phyloP scores from a whole-genome alignment of 2,888 invertebrate genomes.

The Apodemia mormo region DNA sequence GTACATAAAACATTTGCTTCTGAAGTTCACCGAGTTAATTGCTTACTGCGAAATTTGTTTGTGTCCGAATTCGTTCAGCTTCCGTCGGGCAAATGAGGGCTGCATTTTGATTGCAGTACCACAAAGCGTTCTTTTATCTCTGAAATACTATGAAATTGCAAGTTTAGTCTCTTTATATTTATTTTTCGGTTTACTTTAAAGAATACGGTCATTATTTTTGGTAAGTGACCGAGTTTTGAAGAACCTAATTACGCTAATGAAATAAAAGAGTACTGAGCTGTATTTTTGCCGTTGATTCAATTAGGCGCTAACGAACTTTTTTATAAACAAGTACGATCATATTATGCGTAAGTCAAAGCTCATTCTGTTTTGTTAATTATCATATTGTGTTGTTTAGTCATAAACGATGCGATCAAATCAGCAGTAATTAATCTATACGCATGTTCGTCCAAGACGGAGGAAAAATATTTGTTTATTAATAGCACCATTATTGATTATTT shows the following conservation, averaged over 20 bases:
- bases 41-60: conserved; percentile 26
- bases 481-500: too few species aligned
- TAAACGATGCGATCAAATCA: too few species aligned
- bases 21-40: conserved; percentile 14
- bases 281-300: too few species aligned
- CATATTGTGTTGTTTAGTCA: too few species aligned
- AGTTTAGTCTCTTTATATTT: conserved; percentile 45
- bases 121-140: conserved; percentile 49
- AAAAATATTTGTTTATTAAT: too few species aligned
- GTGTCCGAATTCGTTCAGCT: conserved; percentile 48
- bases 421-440: too few species aligned
- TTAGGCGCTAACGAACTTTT: too few species aligned
- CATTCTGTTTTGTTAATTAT: too few species aligned
- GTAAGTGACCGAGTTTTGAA: conserved; percentile 20
- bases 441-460: too few species aligned
- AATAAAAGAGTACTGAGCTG: not conserved
- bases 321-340: too few species aligned
- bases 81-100: conserved; percentile 49
- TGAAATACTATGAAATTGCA: conserved; percentile 36
- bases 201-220: conserved; percentile 19
- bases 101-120: conserved; percentile 42
- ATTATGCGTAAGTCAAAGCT: too few species aligned
- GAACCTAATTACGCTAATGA: not conserved
- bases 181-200: conserved; percentile 33
- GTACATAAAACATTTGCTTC: conserved; percentile 13